Conservation (phyloP, 1,140 invertebrate genomes). For the Potamilus streckersoni region DNA sequence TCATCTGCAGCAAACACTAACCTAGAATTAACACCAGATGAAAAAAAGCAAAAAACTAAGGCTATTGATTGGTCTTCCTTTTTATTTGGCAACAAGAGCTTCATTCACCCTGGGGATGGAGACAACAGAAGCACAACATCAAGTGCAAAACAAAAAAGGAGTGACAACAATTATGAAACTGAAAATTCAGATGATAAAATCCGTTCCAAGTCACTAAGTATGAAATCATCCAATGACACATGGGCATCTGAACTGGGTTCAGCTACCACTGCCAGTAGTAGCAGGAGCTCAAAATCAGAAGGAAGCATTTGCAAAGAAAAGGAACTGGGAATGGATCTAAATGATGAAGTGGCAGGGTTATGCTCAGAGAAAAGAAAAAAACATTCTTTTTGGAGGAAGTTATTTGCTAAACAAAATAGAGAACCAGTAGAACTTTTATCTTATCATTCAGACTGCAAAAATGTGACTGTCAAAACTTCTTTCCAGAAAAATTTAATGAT, state of each 20-base stretch:
- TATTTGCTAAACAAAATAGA: constrained; percentile 12
- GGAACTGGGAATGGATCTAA: too few species aligned
- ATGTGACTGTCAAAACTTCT: too few species aligned
- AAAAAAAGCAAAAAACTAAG: neutral
- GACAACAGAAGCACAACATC: neutral
- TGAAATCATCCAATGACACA: too few species aligned
- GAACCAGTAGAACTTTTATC: constrained; percentile 24
- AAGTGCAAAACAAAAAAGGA: neutral
- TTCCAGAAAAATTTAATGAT: too few species aligned
- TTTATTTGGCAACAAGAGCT: neutral
- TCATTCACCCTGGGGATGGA: neutral
- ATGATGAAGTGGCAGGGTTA: too few species aligned
- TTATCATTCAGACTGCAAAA: neutral
- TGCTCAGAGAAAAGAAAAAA: constrained; percentile 20
- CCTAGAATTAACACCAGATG: neutral
- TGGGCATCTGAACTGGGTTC: too few species aligned
- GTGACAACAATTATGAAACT: too few species aligned
- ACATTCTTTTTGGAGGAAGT: constrained; percentile 17
- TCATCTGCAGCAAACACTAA: neutral
- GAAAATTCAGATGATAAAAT: too few species aligned
- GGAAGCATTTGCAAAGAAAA: too few species aligned
- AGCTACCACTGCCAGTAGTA: too few species aligned
- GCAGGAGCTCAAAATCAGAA: too few species aligned
- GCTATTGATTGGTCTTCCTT: neutral
- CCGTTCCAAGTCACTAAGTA: too few species aligned